These are phyloP conservation scores for Cephus spinipes DNA, from an alignment of 2,888 invertebrate genomes.

Conservation along the genomic window DNA sequence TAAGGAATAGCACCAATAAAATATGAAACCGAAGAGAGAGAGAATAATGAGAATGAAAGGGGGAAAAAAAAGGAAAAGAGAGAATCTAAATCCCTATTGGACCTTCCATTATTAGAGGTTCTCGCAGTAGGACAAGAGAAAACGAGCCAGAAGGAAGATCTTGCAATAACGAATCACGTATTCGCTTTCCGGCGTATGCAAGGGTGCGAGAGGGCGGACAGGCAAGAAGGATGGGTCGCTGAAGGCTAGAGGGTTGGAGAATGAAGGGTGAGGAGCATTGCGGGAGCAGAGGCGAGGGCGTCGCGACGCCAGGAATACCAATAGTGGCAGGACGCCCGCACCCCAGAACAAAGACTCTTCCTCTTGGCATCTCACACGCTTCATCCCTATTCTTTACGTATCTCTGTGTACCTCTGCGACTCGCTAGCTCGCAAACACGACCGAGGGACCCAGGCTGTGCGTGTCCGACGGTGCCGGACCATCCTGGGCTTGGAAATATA, in stretches of 20 bases:
- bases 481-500: slow-evolving; percentile 45
- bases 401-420: not conserved
- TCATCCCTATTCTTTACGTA: not conserved
- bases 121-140: not conserved
- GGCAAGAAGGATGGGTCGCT: not conserved
- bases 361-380: not conserved
- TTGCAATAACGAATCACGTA: slow-evolving; percentile 47
- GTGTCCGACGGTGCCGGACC: slow-evolving; percentile 6
- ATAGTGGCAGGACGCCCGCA: slow-evolving; percentile 35
- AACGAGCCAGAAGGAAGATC: slow-evolving; percentile 11
- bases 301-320: slow-evolving; percentile 47
- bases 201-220: slow-evolving; percentile 19
- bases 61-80: not conserved
- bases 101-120: not conserved
- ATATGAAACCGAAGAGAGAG: not conserved
- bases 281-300: slow-evolving; percentile 33
- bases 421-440: slow-evolving; percentile 38
- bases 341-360: slow-evolving; percentile 42
- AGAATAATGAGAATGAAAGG: not conserved
- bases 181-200: slow-evolving; percentile 36
- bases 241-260: not conserved
- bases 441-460: slow-evolving; percentile 8
- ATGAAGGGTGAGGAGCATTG: slow-evolving; percentile 32
- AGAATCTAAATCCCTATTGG: not conserved
- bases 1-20: not conserved